Conservation (phyloP, 2,797 vertebrate species). For the Anabacerthia variegaticeps region DNA sequence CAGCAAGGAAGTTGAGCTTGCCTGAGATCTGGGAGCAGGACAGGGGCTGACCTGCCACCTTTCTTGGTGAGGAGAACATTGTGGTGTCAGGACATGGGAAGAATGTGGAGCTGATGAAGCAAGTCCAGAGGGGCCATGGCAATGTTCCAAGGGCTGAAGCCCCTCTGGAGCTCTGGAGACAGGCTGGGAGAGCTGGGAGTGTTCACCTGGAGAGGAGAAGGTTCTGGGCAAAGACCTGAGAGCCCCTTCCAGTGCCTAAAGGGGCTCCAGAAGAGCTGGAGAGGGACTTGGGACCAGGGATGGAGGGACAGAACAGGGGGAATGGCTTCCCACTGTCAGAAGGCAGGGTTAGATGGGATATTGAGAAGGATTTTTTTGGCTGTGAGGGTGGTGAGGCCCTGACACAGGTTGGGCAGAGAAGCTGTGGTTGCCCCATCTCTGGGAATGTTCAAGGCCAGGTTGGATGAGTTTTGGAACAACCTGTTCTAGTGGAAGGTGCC, state of each 20-base stretch:
- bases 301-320: not conserved
- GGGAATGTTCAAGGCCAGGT: not conserved
- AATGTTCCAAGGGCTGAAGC: not conserved
- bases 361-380: not conserved
- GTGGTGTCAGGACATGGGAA: not conserved
- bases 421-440: not conserved
- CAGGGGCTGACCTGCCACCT: no score
- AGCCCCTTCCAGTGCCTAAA: not conserved
- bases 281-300: not conserved
- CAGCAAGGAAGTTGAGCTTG: not conserved
- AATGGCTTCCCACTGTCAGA: not conserved
- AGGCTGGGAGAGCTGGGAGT: not conserved
- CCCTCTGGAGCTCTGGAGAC: not conserved
- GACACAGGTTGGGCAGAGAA: not conserved
- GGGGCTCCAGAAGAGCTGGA: not conserved
- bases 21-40: not conserved
- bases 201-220: not conserved
- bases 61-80: rapidly evolving
- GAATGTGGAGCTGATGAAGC: not conserved
- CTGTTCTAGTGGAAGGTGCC: not conserved
- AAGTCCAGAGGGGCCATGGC: not conserved
- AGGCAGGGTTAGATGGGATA: not conserved
- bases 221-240: not conserved
- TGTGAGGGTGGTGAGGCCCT: not conserved
- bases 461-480: not conserved